A percentile compares a stretch with the other conserved stretches of the same genome.
These are phyloP conservation scores for Hydraecia micacea DNA, from an alignment of 2,888 invertebrate genomes.

Conservation along the genomic window DNA sequence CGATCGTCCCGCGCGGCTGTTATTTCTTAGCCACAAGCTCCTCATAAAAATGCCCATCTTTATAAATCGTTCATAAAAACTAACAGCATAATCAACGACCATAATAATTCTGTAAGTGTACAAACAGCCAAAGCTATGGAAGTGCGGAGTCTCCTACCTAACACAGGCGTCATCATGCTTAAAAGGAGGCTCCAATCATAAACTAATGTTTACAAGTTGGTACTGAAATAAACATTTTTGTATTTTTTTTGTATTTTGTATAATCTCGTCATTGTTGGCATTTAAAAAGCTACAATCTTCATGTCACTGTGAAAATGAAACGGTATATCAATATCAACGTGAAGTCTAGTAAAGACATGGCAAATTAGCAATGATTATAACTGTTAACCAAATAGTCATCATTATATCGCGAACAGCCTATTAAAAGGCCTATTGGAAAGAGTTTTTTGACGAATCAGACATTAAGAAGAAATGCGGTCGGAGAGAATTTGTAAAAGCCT, in stretches of 20 bases:
- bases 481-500: too few species aligned
- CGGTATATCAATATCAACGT: constrained; percentile 16
- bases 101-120: too few species aligned
- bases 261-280: constrained; percentile 8
- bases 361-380: background rate
- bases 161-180: too few species aligned
- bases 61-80: constrained; percentile 1
- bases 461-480: too few species aligned
- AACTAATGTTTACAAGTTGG: too few species aligned
- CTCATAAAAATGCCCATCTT: background rate
- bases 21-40: too few species aligned
- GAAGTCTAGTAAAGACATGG: background rate
- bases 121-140: too few species aligned
- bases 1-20: too few species aligned
- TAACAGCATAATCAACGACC: background rate
- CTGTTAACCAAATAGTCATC: background rate
- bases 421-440: background rate
- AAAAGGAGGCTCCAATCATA: too few species aligned
- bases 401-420: background rate
- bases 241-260: too few species aligned
- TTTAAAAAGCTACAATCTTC: constrained; percentile 11
- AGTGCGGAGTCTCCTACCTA: too few species aligned
- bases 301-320: constrained; percentile 16
- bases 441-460: background rate
- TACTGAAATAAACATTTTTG: too few species aligned